These are phyloP conservation scores for Sander lucioperca DNA, from an alignment of 2,113 vertebrate species.

Conservation along the genomic window DNA sequence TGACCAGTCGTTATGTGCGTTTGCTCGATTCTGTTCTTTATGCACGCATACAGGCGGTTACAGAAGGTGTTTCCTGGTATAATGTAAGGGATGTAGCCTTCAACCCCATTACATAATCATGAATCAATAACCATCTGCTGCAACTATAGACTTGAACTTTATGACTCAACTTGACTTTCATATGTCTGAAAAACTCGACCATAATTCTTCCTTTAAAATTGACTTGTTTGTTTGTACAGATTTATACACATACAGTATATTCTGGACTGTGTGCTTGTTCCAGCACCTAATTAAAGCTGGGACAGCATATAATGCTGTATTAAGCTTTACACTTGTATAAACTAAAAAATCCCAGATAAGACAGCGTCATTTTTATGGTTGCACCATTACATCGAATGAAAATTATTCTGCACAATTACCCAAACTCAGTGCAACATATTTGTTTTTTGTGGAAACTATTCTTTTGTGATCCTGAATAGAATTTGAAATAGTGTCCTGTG, in stretches of 20 bases:
- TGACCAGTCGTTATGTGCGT: neutral
- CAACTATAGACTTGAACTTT: neutral
- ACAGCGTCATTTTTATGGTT: neutral
- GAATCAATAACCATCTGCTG: neutral
- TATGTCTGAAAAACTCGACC: neutral
- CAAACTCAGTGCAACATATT: neutral
- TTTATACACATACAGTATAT: conserved; percentile 4
- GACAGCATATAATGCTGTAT: neutral
- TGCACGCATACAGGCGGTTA: neutral
- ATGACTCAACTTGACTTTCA: neutral
- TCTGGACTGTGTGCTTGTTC: neutral
- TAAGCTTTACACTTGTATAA: neutral
- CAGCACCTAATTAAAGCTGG: neutral
- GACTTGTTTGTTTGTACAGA: neutral
- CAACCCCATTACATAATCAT: neutral
- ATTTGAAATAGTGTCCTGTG: neutral
- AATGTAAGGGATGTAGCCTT: neutral
- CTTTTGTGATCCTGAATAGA: neutral
- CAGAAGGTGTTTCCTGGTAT: neutral
- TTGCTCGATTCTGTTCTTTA: conserved; percentile 15
- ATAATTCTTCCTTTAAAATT: neutral
- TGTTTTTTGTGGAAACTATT: neutral
- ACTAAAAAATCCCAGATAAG: neutral
- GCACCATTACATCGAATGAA: neutral
- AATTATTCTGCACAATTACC: neutral